phyloP scores from a whole-genome alignment of 2,797 vertebrate genomes.

The Euthynnus affinis region DNA sequence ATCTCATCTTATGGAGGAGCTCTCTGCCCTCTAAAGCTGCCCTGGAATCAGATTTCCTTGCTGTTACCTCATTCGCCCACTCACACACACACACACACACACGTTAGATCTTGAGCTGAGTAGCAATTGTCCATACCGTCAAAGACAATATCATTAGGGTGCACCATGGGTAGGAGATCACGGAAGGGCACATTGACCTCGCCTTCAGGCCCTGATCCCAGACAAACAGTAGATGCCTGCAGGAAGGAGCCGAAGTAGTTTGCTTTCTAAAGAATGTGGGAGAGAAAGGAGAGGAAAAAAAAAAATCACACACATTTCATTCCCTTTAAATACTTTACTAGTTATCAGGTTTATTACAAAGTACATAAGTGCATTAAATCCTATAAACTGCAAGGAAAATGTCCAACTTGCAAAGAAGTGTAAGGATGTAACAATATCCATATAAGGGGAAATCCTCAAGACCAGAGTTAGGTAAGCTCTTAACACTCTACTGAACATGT shows the following conservation, averaged over 20 bases:
- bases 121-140: conserved; percentile 86
- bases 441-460: conserved; percentile 50
- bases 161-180: conserved; percentile 94
- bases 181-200: conserved; percentile 91
- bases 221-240: conserved; percentile 92
- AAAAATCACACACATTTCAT: neutral
- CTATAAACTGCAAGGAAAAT: neutral
- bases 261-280: conserved; percentile 84
- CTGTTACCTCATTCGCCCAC: neutral
- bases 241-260: conserved; percentile 96
- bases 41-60: neutral
- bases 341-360: neutral
- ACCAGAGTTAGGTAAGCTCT: conserved; percentile 42
- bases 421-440: conserved; percentile 38
- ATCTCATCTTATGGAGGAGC: neutral
- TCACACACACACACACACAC: conserved; percentile 12
- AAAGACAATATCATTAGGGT: conserved; percentile 93
- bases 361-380: neutral
- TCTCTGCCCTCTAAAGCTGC: neutral
- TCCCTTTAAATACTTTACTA: neutral
- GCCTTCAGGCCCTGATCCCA: conserved; percentile 89
- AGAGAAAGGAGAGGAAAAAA: neutral
- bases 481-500: conserved; percentile 62
- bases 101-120: conserved; percentile 3
- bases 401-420: neutral